Conservation (phyloP, 2,888 invertebrate species). For the Pseudoips prasinana region DNA sequence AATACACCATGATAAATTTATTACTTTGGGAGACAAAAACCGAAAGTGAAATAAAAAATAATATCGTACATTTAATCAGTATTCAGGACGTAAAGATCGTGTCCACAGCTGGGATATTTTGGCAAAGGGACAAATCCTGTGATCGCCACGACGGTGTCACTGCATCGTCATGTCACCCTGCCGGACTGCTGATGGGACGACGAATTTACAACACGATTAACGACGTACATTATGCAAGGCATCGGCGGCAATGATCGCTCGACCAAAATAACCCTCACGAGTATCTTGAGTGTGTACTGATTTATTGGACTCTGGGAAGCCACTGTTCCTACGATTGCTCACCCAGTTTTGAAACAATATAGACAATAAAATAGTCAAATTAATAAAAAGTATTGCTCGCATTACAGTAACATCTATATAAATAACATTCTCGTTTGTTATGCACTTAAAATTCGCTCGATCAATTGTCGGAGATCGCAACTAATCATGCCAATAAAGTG, state of each 20-base stretch:
- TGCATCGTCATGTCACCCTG: slow-evolving; percentile 45
- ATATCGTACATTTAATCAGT: slow-evolving; percentile 64
- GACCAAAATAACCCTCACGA: slow-evolving; percentile 44
- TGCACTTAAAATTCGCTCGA: slow-evolving; percentile 45
- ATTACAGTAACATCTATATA: slow-evolving; percentile 42
- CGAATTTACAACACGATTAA: slow-evolving; percentile 54
- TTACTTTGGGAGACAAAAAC: slow-evolving; percentile 61
- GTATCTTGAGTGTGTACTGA: slow-evolving; percentile 51
- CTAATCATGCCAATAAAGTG: slow-evolving; percentile 58
- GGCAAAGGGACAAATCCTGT: slow-evolving; percentile 66
- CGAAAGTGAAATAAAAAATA: slow-evolving; percentile 69
- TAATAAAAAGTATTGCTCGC: slow-evolving; percentile 47
- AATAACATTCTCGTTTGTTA: slow-evolving; percentile 51
- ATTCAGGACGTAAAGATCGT: slow-evolving; percentile 64
- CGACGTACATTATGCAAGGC: slow-evolving; percentile 58
- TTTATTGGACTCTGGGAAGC: slow-evolving; percentile 45
- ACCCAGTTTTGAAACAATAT: slow-evolving; percentile 42
- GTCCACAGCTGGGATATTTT: slow-evolving; percentile 74
- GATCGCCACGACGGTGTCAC: slow-evolving; percentile 36
- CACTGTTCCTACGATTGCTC: slow-evolving; percentile 45
- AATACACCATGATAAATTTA: slow-evolving; percentile 74
- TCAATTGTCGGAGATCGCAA: slow-evolving; percentile 51
- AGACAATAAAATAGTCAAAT: slow-evolving; percentile 45
- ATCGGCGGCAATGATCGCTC: slow-evolving; percentile 41
- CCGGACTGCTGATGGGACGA: slow-evolving; percentile 44